Conservation (phyloP, 2,113 vertebrate genomes). For the Natator depressus region DNA sequence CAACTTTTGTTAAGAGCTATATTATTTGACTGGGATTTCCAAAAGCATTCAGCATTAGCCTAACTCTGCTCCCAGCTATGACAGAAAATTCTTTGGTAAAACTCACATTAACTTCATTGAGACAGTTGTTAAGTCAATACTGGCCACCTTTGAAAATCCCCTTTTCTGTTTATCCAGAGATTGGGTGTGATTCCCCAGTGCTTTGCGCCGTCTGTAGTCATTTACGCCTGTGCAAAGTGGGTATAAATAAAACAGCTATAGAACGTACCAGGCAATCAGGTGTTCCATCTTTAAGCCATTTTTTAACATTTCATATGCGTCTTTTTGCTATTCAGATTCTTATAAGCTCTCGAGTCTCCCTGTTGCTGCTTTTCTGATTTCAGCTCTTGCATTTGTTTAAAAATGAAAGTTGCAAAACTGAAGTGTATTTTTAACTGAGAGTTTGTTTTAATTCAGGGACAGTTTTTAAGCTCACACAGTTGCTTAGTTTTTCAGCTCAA, state of each 20-base stretch:
- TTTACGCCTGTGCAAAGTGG: not conserved
- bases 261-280: not conserved
- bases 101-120: fast-evolving
- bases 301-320: not conserved
- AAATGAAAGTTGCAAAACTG: not conserved
- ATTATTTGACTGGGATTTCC: not conserved
- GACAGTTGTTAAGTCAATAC: not conserved
- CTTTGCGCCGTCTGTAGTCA: not conserved
- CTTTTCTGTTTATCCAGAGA: fast-evolving
- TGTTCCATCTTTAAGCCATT: not conserved
- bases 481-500: not conserved
- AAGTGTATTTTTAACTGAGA: not conserved
- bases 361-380: not conserved
- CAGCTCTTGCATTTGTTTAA: not conserved
- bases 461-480: not conserved
- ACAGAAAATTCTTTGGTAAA: not conserved
- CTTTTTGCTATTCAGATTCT: not conserved
- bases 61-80: not conserved
- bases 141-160: not conserved
- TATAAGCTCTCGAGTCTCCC: not conserved
- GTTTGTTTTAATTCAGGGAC: not conserved
- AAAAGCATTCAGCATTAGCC: not conserved
- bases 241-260: not conserved
- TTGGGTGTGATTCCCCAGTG: not conserved
- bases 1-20: not conserved